These are phyloP conservation scores for Spinibarbus caldwelli DNA, from an alignment of 2,797 vertebrate genomes.

Conservation along the genomic window DNA sequence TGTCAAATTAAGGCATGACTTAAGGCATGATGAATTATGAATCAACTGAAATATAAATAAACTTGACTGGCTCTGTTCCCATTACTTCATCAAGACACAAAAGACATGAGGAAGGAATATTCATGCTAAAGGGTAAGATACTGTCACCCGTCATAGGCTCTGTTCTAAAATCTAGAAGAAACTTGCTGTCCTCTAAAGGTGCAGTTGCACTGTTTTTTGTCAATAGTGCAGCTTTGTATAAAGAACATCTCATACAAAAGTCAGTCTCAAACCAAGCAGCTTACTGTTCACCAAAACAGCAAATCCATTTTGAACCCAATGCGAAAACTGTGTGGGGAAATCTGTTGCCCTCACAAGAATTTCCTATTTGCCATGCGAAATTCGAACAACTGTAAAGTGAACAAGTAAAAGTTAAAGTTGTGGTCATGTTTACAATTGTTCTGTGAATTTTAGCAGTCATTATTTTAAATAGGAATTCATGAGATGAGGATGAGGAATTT, in stretches of 20 bases:
- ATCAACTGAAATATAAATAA: constrained; percentile 30
- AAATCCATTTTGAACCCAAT: too few species aligned
- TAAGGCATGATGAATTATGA: constrained; percentile 21
- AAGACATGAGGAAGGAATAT: not conserved
- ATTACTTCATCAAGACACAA: not conserved
- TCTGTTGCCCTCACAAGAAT: too few species aligned
- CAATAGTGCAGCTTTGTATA: not conserved
- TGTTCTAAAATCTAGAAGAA: too few species aligned
- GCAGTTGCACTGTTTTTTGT: not conserved
- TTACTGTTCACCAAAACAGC: too few species aligned
- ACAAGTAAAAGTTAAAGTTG: not conserved
- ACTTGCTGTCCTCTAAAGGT: not conserved
- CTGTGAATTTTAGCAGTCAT: too few species aligned
- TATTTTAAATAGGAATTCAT: too few species aligned
- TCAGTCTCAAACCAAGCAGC: too few species aligned
- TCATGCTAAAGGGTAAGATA: not conserved
- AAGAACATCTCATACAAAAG: not conserved
- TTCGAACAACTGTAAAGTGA: not conserved
- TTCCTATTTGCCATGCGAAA: not conserved
- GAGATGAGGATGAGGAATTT: too few species aligned
- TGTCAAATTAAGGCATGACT: not conserved
- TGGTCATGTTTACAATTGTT: not conserved
- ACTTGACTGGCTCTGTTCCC: not conserved
- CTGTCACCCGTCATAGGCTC: not conserved
- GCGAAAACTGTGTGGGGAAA: too few species aligned